Conservation (phyloP, 2,888 invertebrate species). For the Zeuzera pyrina region DNA sequence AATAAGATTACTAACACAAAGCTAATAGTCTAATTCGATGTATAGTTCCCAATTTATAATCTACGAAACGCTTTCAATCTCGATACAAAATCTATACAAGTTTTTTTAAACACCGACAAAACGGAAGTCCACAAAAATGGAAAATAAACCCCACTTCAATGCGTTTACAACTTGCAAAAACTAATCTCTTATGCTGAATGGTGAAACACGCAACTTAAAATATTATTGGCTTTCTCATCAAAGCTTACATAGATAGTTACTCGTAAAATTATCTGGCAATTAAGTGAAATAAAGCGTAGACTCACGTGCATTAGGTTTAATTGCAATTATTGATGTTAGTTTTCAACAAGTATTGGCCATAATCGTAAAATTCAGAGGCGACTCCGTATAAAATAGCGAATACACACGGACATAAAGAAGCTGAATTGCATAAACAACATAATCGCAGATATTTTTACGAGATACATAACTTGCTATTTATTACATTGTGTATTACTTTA, state of each 20-base stretch:
- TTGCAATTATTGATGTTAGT: conserved; percentile 38
- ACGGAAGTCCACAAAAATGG: conserved; percentile 28
- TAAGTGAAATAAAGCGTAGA: conserved; percentile 7
- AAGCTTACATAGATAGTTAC: neutral
- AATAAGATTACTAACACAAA: conserved; percentile 55
- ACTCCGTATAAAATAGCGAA: conserved; percentile 42
- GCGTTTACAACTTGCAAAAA: conserved; percentile 22
- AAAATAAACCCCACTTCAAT: neutral
- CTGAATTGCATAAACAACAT: neutral
- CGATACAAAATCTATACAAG: conserved; percentile 24
- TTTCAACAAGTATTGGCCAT: conserved; percentile 46
- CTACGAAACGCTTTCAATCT: conserved; percentile 26
- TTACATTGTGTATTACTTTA: too few species aligned
- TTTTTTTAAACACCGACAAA: conserved; percentile 31
- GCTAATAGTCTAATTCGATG: conserved; percentile 33
- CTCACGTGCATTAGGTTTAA: conserved; percentile 25
- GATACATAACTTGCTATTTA: neutral
- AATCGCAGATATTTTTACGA: too few species aligned
- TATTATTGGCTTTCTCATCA: neutral
- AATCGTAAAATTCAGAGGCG: conserved; percentile 60
- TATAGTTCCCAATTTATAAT: conserved; percentile 60
- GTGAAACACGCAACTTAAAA: conserved; percentile 18
- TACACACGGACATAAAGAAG: conserved; percentile 32
- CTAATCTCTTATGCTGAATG: conserved; percentile 38
- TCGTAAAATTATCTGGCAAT: conserved; percentile 9